Base-by-base conservation (phyloP, 2,797 vertebrate genomes). In the Pachyuromys duprasi region DNA sequence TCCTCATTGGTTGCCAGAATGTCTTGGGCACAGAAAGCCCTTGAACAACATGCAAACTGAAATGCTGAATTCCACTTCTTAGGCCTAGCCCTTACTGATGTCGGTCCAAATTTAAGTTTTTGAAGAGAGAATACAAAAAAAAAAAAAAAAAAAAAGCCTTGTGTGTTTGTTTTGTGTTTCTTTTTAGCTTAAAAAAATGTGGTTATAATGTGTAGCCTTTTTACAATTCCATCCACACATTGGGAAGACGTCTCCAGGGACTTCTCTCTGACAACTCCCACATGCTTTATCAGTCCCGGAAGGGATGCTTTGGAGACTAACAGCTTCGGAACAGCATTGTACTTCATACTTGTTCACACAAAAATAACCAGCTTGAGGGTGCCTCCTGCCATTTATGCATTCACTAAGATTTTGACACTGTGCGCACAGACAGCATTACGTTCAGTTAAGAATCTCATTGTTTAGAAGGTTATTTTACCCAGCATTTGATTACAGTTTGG, bases 241-340 rank as follows among this genome's bases (percentile, higher is more conserved):
- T 86, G 63, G 84, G 87, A 91, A 96, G 89, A 91, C 94, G 89
- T 81, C 97, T 92, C 94, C 63, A 93, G 90, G 89, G 83, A 96
- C 53, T 90, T 95, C 20, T 96, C 45, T 95, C 33, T 53, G 94
- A 75, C 82, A 95, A 90, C 20, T 67, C 84, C 74, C 76, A 94
- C 72, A 65, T 95, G 63, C 12, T 42, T 95, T 95, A 83, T 89
- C 63, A 90, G 60, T 75, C 86, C 82, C 69, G 83, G 92, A 94
- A 76, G 57, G 92, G 95, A 89, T 83, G 82, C 36, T 70, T 96
- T 93, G 76, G 69, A 93, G 91, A 89, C 91, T 36, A 96, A 86
- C 78, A 92, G 93, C 89, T 96, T 97, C 57, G 96, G 84, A 97
- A 91, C 69, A 91, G 86, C 74, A 83, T 86, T 96, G 91, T 81